phyloP scores from a whole-genome alignment of 1,140 invertebrate genomes.

The Bombus impatiens region DNA sequence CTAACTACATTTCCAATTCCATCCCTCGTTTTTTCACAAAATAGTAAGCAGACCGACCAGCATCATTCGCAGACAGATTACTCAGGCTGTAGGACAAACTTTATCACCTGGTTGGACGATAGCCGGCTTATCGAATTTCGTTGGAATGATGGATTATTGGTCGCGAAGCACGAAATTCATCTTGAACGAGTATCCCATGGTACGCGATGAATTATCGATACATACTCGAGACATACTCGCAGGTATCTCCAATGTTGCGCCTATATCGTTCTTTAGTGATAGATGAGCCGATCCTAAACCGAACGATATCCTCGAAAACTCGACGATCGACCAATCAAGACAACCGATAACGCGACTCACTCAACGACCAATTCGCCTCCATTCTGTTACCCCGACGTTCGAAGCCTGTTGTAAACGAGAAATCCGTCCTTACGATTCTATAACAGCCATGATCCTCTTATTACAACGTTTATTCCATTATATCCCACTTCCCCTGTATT shows the following conservation, averaged over 20 bases:
- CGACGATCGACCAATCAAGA: background rate
- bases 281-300: conserved; percentile 38
- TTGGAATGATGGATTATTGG: conserved; percentile 60
- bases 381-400: background rate
- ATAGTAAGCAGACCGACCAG: background rate
- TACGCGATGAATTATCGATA: conserved; percentile 64
- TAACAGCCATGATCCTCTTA: no score
- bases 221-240: conserved; percentile 51
- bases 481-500: no score
- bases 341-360: background rate
- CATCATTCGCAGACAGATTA: conserved; percentile 9
- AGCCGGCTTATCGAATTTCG: conserved; percentile 54
- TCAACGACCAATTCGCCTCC: background rate
- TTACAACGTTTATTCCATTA: no score
- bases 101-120: conserved; percentile 45
- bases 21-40: background rate
- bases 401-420: no score
- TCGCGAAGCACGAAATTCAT: conserved; percentile 55
- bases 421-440: background rate
- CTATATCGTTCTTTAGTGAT: conserved; percentile 35
- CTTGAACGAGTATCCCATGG: conserved; percentile 44
- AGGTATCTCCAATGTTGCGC: conserved; percentile 15
- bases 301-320: conserved; percentile 11
- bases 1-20: background rate
- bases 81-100: conserved; percentile 14